phyloP scores from a whole-genome alignment of 2,888 invertebrate genomes.

The Cephonodes hylas region DNA sequence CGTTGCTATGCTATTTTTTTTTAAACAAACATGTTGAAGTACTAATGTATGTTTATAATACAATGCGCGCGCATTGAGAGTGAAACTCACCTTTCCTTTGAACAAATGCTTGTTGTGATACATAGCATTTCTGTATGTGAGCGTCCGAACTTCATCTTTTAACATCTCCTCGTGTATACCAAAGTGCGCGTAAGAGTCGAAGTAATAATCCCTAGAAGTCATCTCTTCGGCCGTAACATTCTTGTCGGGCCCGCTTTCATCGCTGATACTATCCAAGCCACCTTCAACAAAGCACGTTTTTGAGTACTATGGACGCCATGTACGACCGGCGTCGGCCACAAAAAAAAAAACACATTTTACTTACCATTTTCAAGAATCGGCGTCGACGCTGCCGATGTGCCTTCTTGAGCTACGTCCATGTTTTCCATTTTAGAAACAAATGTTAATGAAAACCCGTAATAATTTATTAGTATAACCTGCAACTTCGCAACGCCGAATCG shows the following conservation, averaged over 20 bases:
- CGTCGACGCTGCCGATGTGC: constrained; percentile 65
- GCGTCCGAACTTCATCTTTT: constrained; percentile 99
- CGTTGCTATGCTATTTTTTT: not conserved
- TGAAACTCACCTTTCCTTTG: constrained; percentile 85
- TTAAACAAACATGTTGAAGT: not conserved
- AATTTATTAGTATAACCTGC: constrained; percentile 64
- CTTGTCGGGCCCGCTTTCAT: constrained; percentile 66
- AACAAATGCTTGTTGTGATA: constrained; percentile 99
- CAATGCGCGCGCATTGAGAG: not conserved
- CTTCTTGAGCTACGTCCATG: constrained; percentile 76
- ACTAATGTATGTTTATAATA: not conserved
- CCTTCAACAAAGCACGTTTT: constrained; percentile 63
- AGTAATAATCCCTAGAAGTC: constrained; percentile 99
- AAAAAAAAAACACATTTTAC: constrained; percentile 29
- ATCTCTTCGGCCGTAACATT: constrained; percentile 93
- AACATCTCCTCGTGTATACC: constrained; percentile 99
- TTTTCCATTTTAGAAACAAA: constrained; percentile 64
- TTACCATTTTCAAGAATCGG: constrained; percentile 74
- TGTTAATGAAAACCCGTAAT: constrained; percentile 43
- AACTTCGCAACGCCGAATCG: constrained; percentile 66
- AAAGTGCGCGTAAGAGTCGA: constrained; percentile 99
- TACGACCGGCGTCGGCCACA: constrained; percentile 19
- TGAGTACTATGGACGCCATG: constrained; percentile 31
- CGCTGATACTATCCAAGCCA: constrained; percentile 25
- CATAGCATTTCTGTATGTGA: constrained; percentile 99